Percentiles rank a stretch among this genome's conserved stretches.
Conservation (phyloP, 1,140 invertebrate genomes). For the Neelides sp. region DNA sequence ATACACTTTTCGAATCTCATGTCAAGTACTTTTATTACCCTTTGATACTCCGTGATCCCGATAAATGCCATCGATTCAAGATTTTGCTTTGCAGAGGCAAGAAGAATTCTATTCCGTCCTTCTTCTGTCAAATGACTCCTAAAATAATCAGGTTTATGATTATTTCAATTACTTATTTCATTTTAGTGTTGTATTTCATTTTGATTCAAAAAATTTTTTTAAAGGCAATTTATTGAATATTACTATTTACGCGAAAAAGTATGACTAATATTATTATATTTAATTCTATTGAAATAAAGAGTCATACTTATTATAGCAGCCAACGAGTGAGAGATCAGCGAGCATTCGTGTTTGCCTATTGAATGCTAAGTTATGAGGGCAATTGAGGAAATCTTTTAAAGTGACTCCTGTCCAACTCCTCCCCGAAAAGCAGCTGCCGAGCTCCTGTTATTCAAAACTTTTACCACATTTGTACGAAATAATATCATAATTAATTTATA, state of each 20-base stretch:
- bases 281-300: not conserved
- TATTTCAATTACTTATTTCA: not conserved
- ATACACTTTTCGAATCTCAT: no score
- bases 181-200: not conserved
- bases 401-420: conserved; percentile 51
- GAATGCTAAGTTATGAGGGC: conserved; percentile 80
- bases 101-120: conserved; percentile 63
- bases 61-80: conserved; percentile 90
- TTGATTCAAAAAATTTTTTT: not conserved
- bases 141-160: not conserved
- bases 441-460: conserved; percentile 37
- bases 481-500: no score
- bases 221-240: not conserved
- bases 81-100: conserved; percentile 90
- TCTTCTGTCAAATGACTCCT: conserved; percentile 51
- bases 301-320: conserved; percentile 70
- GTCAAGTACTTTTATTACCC: conserved; percentile 45
- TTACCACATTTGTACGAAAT: not conserved
- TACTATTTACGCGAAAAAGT: not conserved
- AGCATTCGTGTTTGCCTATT: conserved; percentile 97
- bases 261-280: not conserved
- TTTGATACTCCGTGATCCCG: conserved; percentile 89
- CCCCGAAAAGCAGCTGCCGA: conserved; percentile 64
- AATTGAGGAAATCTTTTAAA: conserved; percentile 74
- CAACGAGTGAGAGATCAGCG: conserved; percentile 81